Evolutionary conservation across 2,888 invertebrate genomes (phyloP).

Genomic region (Dicranocentrus wangi): DNA sequence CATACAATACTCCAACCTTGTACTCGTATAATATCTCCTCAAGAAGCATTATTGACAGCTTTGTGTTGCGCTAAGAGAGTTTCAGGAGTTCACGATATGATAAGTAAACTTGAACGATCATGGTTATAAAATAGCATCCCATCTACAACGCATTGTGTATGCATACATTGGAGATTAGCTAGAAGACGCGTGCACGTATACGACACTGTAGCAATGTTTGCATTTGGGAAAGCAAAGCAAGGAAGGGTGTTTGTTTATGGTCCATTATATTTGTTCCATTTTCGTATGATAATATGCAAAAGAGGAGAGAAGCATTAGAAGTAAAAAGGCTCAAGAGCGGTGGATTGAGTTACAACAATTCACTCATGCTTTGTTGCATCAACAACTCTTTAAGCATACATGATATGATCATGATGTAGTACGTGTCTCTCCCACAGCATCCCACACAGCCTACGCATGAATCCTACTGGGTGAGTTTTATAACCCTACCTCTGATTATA

Average conservation of each 20-base stretch:
- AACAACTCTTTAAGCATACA: background rate
- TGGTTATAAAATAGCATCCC: background rate
- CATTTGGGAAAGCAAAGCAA: too few species aligned
- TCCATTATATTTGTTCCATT: slow-evolving; percentile 24
- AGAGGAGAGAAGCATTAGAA: background rate
- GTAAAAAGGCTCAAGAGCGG: background rate
- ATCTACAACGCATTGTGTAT: background rate
- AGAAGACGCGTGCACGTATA: background rate
- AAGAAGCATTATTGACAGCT: slow-evolving; percentile 21
- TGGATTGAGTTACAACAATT: slow-evolving; percentile 20
- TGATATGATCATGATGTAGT: background rate
- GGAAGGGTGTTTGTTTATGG: slow-evolving; percentile 20
- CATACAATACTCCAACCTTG: too few species aligned
- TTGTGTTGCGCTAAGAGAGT: too few species aligned
- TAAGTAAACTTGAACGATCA: slow-evolving; percentile 26
- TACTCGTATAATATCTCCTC: too few species aligned
- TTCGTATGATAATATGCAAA: slow-evolving; percentile 13
- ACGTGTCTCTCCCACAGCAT: too few species aligned
- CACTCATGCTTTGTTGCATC: background rate
- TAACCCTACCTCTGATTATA: background rate
- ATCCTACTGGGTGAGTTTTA: too few species aligned
- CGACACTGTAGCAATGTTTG: too few species aligned
- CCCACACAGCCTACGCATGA: too few species aligned
- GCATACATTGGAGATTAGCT: background rate
- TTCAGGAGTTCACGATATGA: slow-evolving; percentile 18